A percentile compares a stretch with the other conserved stretches of the same genome.
Evolutionary conservation across 2,888 invertebrate genomes (phyloP).

Genomic region (Cotesia congregata): DNA sequence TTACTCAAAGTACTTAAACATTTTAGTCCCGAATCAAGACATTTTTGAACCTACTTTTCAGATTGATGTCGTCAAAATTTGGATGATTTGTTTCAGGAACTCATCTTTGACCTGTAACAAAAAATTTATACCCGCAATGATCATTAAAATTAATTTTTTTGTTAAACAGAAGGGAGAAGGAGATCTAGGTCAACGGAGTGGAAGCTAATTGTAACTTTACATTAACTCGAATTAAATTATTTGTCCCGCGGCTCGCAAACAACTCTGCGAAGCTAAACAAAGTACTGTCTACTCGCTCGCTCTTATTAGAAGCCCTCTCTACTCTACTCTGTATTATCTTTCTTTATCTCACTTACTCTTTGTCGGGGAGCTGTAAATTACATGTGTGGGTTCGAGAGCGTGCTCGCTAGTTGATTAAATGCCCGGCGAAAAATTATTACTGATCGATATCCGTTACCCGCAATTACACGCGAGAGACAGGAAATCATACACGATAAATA

Average conservation of each 20-base stretch:
- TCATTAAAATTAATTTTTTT: background rate
- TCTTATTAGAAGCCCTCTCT: conserved; percentile 1
- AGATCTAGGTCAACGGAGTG: background rate
- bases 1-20: background rate
- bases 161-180: background rate
- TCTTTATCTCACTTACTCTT: conserved; percentile 3
- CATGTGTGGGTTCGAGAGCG: conserved; percentile 40
- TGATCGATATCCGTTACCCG: conserved; percentile 52
- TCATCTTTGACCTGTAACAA: background rate
- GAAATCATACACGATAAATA: conserved; percentile 30
- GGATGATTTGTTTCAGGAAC: background rate
- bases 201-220: background rate
- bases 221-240: background rate
- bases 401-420: conserved; percentile 56
- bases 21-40: background rate
- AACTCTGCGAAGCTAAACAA: background rate
- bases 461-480: conserved; percentile 48
- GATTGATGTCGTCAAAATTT: background rate
- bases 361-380: conserved; percentile 41
- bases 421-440: conserved; percentile 57
- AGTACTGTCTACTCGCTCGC: background rate
- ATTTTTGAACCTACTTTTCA: background rate
- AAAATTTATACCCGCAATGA: background rate
- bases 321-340: background rate
- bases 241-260: conserved; percentile 6